These are phyloP conservation scores for Notechis scutatus DNA, from an alignment of 2,113 vertebrate genomes.

Conservation along the genomic window DNA sequence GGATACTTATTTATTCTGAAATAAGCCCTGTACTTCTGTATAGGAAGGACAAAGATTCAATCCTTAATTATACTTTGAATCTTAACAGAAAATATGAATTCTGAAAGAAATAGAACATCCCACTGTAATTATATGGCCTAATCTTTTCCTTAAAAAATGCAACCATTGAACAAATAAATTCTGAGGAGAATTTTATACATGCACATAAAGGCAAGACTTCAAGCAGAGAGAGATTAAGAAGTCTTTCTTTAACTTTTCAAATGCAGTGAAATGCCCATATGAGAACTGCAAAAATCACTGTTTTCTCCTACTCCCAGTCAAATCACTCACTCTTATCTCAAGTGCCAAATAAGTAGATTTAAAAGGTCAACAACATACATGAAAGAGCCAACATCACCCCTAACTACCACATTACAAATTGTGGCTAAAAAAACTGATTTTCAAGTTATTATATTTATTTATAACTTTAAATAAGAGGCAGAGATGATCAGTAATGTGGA, in stretches of 20 bases:
- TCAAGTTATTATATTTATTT: constrained; percentile 24
- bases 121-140: constrained; percentile 31
- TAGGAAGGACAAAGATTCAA: constrained; percentile 14
- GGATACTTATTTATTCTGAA: constrained; percentile 20
- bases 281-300: constrained; percentile 32
- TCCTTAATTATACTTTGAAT: constrained; percentile 19
- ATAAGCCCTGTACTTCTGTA: constrained; percentile 22
- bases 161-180: constrained; percentile 5
- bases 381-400: not conserved
- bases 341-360: constrained; percentile 30
- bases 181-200: not conserved
- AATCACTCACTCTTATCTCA: constrained; percentile 15
- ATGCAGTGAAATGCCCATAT: constrained; percentile 14
- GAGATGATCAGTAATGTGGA: constrained; percentile 34
- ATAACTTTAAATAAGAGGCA: constrained; percentile 42
- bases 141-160: not conserved
- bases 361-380: constrained; percentile 46
- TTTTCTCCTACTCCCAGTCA: constrained; percentile 10
- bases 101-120: constrained; percentile 16
- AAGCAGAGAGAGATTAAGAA: constrained; percentile 32
- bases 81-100: constrained; percentile 15
- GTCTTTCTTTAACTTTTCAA: constrained; percentile 38
- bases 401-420: constrained; percentile 38
- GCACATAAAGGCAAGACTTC: constrained; percentile 25
- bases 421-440: constrained; percentile 5